phyloP scores from a whole-genome alignment of 2,113 vertebrate genomes.

The Psammodynastes pulverulentus region DNA sequence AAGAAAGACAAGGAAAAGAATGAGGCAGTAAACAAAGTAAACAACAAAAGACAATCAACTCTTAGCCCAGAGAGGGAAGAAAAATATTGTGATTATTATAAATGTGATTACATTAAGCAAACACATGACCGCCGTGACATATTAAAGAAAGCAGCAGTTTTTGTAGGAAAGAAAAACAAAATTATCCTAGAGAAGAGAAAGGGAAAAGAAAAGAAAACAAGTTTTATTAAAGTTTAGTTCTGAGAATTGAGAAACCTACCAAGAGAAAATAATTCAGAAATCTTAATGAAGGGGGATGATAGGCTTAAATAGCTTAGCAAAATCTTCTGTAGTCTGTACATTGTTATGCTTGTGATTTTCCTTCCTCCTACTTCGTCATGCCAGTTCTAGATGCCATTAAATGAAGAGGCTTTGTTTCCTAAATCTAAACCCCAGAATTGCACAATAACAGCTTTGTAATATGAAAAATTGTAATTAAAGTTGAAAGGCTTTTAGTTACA shows the following conservation, averaged over 20 bases:
- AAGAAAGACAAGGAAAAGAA: neutral
- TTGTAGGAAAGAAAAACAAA: neutral
- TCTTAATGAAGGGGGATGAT: neutral
- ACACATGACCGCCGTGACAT: no score
- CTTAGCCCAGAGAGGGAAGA: neutral
- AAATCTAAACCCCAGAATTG: neutral
- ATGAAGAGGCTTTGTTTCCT: neutral
- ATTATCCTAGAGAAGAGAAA: neutral
- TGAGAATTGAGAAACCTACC: neutral
- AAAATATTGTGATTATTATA: neutral
- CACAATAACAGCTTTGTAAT: neutral
- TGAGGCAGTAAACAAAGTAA: neutral
- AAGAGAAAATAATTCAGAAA: neutral
- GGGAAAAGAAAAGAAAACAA: neutral
- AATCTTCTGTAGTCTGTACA: neutral
- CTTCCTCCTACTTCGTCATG: neutral
- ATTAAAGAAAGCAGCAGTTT: neutral
- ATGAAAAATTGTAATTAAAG: neutral
- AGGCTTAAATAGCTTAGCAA: neutral
- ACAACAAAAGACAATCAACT: neutral
- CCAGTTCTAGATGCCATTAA: neutral
- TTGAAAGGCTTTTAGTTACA: neutral
- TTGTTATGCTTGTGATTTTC: neutral
- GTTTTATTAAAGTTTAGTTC: neutral
- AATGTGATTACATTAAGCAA: neutral